These are phyloP conservation scores for Otolemur crassicaudatus DNA, from an alignment of 2,797 vertebrate genomes.

Conservation along the genomic window DNA sequence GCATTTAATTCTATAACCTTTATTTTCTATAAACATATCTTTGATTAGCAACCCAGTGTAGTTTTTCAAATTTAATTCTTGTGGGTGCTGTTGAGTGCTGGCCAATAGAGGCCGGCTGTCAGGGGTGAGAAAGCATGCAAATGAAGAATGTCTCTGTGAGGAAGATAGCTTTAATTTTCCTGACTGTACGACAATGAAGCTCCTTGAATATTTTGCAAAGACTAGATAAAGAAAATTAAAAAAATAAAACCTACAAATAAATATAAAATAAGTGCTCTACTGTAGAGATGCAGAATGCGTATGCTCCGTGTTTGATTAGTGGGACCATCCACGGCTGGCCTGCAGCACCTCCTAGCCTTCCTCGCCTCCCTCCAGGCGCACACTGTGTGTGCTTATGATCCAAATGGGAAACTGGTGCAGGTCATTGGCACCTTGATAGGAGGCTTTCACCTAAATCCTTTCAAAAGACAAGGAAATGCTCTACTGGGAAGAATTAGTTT, in stretches of 20 bases:
- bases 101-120: slow-evolving; percentile 63
- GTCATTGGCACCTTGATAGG: background rate
- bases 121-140: slow-evolving; percentile 28
- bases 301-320: background rate
- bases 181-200: slow-evolving; percentile 46
- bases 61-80: slow-evolving; percentile 68
- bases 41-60: slow-evolving; percentile 45
- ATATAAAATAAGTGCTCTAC: background rate
- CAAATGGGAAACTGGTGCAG: background rate
- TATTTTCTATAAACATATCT: slow-evolving; percentile 73
- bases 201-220: slow-evolving; percentile 63
- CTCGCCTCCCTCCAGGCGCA: background rate
- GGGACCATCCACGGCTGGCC: background rate
- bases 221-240: slow-evolving; percentile 4
- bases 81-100: background rate
- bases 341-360: background rate
- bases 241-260: background rate
- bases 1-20: slow-evolving; percentile 57
- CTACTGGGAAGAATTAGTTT: slow-evolving; percentile 7
- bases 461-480: slow-evolving; percentile 3
- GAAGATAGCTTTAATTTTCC: slow-evolving; percentile 58
- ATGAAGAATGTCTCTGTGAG: slow-evolving; percentile 44
- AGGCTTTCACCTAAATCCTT: slow-evolving; percentile 9
- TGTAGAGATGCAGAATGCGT: background rate
- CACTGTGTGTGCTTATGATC: background rate